Evolutionary conservation across 1,140 invertebrate genomes (phyloP), one percentile per base, ranked within the genome.

Genomic region (Pygmarrhopalites habei): DNA sequence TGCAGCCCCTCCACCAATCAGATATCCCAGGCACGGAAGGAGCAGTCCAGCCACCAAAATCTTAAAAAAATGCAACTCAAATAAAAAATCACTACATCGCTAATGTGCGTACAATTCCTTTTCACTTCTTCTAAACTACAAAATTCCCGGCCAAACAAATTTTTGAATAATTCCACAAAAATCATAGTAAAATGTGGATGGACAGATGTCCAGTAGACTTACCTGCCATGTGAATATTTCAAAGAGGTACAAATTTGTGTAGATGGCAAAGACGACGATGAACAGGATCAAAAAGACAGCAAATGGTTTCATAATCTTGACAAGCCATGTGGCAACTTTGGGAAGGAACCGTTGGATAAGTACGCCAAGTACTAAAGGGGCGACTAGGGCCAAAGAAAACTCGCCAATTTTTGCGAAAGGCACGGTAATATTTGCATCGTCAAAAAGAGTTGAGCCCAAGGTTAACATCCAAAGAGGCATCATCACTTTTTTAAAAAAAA

Each of bases 391-490:
- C 21, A 85, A 70, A 0, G 94, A 86, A 67, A 90, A 85, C 1
- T 75, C 79, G 0, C 85, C 82, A 57, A 98, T 92, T 26, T 85
- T 86, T 0, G 67, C 60, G 74, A 94, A 96, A 0, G 95, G 95
- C 23, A 96, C 85, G 25, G 74, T 76, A 2, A 93, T 79, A 55
- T 85, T 77, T 0, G 81, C 85, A 60, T 82, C 79, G 1, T 80
- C 76, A 72, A 92, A 89, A 19, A 95, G 85, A 21, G 85, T 78
- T 66, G 80, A 81, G 0, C 93, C 94, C n/a, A 98, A 79, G 0
- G 91, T 90, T 72, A 94, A 91, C n/a, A 95, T 77, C 95, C 95
- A 98, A 1, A 92, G 74, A 0, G 94, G 94, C 82, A 98, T 94
- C 78, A 95, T 88, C 17, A 79, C 90, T 92, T 10, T 64, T n/a